Evolutionary conservation across 2,888 invertebrate species (phyloP).

Genomic region (Chrysina gloriosa): DNA sequence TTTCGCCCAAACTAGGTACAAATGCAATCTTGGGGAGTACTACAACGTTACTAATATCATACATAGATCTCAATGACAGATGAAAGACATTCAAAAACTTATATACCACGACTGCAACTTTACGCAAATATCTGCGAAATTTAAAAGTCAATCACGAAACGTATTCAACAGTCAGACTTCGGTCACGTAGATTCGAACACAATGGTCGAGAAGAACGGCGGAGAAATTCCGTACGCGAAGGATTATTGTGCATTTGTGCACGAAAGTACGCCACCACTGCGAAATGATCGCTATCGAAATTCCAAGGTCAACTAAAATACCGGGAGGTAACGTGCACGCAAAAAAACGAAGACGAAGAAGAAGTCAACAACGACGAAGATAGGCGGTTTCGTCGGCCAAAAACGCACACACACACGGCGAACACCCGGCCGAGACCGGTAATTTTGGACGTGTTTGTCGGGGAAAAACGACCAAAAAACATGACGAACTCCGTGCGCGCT

Average conservation of each 20-base stretch:
- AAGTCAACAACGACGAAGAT: too few relatives aligned
- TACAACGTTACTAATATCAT: too few relatives aligned
- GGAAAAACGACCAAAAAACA: constrained; percentile 14
- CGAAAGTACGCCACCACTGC: not conserved
- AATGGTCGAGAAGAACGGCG: constrained; percentile 12
- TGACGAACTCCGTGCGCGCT: not conserved
- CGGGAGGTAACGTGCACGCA: constrained; percentile 19
- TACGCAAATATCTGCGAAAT: not conserved
- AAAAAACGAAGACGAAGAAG: not conserved
- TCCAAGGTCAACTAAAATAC: constrained; percentile 39
- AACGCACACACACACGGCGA: constrained; percentile 7
- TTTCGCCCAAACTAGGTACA: too few relatives aligned
- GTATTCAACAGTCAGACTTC: too few relatives aligned
- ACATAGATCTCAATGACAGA: too few relatives aligned
- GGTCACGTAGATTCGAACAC: constrained; percentile 11
- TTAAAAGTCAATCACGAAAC: too few relatives aligned
- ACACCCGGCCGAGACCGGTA: constrained; percentile 13
- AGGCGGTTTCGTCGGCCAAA: constrained; percentile 27
- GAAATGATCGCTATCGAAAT: constrained; percentile 34
- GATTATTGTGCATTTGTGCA: constrained; percentile 25
- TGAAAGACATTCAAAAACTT: too few relatives aligned
- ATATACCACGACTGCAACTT: too few relatives aligned
- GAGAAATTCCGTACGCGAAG: constrained; percentile 23
- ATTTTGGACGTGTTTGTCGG: constrained; percentile 15
- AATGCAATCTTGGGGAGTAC: too few relatives aligned